phyloP scores from a whole-genome alignment of 2,113 vertebrate species.

The Herpailurus yagouaroundi region DNA sequence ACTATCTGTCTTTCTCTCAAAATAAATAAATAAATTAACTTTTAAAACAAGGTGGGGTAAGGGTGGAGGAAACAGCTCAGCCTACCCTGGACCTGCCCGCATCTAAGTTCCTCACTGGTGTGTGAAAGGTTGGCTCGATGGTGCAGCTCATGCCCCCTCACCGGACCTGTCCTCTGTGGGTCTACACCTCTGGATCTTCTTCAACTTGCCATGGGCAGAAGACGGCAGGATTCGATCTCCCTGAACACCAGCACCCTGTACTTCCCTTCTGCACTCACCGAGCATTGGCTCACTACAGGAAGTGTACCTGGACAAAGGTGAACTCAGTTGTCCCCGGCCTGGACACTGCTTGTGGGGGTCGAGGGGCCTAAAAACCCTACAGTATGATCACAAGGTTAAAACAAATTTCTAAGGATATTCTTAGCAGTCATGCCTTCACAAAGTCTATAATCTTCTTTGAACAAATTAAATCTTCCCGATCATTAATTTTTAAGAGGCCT shows the following conservation, averaged over 20 bases:
- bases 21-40: too few species aligned
- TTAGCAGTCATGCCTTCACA: neutral
- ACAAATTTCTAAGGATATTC: neutral
- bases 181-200: neutral
- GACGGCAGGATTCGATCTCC: neutral
- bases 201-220: neutral
- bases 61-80: too few species aligned
- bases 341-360: too few species aligned
- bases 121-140: neutral
- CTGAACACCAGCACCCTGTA: neutral
- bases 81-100: neutral
- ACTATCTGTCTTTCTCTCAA: too few species aligned
- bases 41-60: too few species aligned
- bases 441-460: neutral
- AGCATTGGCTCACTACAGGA: accelerated
- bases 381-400: neutral
- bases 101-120: neutral
- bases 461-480: neutral
- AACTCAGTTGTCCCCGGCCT: neutral
- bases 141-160: accelerated
- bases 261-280: neutral
- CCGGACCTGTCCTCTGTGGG: neutral
- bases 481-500: neutral
- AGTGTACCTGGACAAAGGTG: neutral
- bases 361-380: neutral